phyloP scores from a whole-genome alignment of 2,888 invertebrate genomes.

The Oasisia sp. region DNA sequence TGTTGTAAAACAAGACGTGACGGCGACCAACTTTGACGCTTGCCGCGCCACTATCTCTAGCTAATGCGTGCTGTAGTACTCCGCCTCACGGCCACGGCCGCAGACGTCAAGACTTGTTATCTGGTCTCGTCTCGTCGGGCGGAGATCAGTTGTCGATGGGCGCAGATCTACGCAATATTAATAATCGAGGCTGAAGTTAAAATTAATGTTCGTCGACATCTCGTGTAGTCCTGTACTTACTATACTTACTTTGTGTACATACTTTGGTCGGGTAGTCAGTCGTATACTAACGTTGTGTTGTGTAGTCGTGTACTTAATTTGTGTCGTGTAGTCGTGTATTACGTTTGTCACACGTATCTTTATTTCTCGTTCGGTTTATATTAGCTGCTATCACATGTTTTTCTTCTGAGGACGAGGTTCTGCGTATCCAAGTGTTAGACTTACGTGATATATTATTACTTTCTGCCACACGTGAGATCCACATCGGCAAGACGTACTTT shows the following conservation, averaged over 20 bases:
- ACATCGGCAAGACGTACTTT: neutral
- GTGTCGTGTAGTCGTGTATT: too few relatives aligned
- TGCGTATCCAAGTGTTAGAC: neutral
- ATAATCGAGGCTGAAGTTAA: neutral
- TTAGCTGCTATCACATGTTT: neutral
- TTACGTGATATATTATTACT: neutral
- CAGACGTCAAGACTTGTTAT: neutral
- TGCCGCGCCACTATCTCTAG: neutral
- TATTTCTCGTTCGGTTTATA: neutral
- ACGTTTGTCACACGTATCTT: too few relatives aligned
- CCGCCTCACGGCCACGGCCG: neutral
- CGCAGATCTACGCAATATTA: neutral
- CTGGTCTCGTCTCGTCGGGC: neutral
- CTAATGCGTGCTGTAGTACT: neutral
- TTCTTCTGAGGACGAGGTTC: neutral
- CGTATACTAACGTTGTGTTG: too few relatives aligned
- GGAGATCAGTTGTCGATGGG: neutral
- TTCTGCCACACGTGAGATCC: neutral
- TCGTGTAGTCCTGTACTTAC: too few relatives aligned
- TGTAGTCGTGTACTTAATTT: too few relatives aligned
- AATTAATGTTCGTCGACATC: too few relatives aligned
- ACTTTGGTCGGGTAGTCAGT: too few relatives aligned
- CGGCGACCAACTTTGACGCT: neutral
- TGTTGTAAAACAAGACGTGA: neutral
- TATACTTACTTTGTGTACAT: too few relatives aligned